Conservation (phyloP, 2,113 vertebrate species). For the Oncorhynchus keta region DNA sequence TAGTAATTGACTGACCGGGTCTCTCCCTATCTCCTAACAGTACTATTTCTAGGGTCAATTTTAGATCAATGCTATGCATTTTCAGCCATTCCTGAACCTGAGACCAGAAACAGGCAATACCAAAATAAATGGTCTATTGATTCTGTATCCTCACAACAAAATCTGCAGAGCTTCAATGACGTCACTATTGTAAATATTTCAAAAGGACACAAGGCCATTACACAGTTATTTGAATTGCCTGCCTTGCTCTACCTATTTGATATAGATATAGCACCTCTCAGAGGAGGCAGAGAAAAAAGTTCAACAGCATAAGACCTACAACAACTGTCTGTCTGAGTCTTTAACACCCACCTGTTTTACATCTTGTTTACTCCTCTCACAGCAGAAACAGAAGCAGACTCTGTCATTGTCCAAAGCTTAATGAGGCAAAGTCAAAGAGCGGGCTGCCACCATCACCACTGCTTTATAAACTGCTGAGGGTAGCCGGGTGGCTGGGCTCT, state of each 20-base stretch:
- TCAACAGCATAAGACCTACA: conserved; percentile 43
- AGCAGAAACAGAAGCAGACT: conserved; percentile 36
- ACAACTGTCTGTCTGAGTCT: conserved; percentile 36
- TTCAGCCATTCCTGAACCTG: no score
- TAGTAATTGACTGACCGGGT: no score
- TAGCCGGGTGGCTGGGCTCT: conserved; percentile 54
- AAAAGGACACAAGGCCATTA: conserved; percentile 2
- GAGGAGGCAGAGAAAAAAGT: conserved; percentile 20
- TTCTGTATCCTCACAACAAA: no score
- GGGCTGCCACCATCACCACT: conserved; percentile 27
- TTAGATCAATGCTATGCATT: no score
- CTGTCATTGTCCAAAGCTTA: conserved; percentile 56
- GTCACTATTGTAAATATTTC: conserved; percentile 32
- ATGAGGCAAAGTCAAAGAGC: conserved; percentile 64
- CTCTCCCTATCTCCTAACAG: no score
- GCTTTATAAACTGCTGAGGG: conserved; percentile 51
- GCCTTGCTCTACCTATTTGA: conserved; percentile 2
- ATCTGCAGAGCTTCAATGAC: neutral
- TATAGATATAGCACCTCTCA: neutral
- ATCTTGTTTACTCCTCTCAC: conserved; percentile 54
- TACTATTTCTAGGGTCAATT: no score
- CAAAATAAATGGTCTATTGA: no score
- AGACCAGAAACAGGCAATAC: no score
- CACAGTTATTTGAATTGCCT: neutral
- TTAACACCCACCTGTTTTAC: conserved; percentile 45